phyloP scores from a whole-genome alignment of 1,140 invertebrate genomes.

The Drosophila tristis region DNA sequence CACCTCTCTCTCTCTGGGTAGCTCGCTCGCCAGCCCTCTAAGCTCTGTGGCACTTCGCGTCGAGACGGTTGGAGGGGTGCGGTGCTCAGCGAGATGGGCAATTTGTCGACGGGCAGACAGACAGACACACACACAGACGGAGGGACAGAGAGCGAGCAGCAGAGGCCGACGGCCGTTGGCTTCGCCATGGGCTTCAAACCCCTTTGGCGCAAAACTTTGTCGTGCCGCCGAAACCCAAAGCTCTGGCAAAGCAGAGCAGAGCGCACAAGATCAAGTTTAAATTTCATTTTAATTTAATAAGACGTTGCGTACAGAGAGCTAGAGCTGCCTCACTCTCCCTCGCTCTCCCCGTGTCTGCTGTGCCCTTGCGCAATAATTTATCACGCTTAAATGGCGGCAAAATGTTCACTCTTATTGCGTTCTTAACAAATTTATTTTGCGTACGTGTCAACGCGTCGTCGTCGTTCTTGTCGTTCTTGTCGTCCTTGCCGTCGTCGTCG shows the following conservation, averaged over 20 bases:
- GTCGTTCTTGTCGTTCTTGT: constrained; percentile 8
- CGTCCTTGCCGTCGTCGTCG: constrained; percentile 31
- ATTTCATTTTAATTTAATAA: constrained; percentile 79
- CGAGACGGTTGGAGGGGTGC: too few relatives aligned
- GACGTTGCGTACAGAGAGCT: constrained; percentile 38
- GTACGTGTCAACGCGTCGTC: constrained; percentile 76
- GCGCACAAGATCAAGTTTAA: constrained; percentile 72
- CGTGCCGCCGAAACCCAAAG: too few relatives aligned
- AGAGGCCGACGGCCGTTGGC: too few relatives aligned
- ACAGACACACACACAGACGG: not conserved
- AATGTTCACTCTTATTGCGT: constrained; percentile 80
- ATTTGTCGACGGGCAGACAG: constrained; percentile 50
- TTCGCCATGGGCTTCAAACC: too few relatives aligned
- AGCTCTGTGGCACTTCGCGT: constrained; percentile 1
- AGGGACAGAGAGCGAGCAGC: too few relatives aligned
- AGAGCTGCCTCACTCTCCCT: not conserved
- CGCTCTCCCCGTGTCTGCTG: not conserved
- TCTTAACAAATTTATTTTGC: constrained; percentile 82
- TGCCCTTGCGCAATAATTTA: constrained; percentile 72
- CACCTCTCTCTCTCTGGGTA: not conserved
- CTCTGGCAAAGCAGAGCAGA: not conserved
- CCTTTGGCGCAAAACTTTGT: too few relatives aligned
- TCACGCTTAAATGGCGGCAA: constrained; percentile 80
- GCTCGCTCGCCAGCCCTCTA: not conserved
- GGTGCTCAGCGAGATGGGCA: constrained; percentile 46